Evolutionary conservation across 2,113 vertebrate genomes (phyloP).

Genomic region (Podiceps cristatus): DNA sequence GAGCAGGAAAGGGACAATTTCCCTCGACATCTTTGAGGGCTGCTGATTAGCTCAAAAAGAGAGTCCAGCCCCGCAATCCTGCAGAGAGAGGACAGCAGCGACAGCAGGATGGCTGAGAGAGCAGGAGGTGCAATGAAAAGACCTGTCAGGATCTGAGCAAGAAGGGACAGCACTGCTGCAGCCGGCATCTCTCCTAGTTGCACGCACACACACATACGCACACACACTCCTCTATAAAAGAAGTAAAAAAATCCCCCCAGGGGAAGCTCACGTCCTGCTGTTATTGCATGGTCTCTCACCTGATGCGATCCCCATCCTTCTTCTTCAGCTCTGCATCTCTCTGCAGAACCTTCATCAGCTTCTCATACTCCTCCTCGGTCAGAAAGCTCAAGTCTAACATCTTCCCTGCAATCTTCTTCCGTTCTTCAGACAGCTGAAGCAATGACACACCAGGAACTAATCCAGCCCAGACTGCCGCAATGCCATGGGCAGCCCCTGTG

Average conservation of each 20-base stretch:
- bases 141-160: neutral
- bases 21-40: neutral
- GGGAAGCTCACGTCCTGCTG: neutral
- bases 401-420: conserved; percentile 7
- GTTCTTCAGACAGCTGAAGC: neutral
- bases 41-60: neutral
- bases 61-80: neutral
- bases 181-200: neutral
- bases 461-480: neutral
- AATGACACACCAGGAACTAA: neutral
- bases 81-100: neutral
- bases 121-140: neutral
- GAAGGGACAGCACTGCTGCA: neutral
- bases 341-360: conserved; percentile 76
- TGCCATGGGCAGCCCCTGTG: neutral
- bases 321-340: conserved; percentile 78
- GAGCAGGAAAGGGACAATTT: neutral
- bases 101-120: neutral
- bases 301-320: conserved; percentile 77
- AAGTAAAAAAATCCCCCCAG: neutral
- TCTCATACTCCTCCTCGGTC: conserved; percentile 74
- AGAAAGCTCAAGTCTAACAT: conserved; percentile 79
- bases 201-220: too few relatives aligned
- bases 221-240: neutral
- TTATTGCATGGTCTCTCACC: conserved; percentile 27